Evolutionary conservation across 2,113 vertebrate species (phyloP), one percentile per base, ranked within the genome.

Genomic region (Empidonax alnorum): DNA sequence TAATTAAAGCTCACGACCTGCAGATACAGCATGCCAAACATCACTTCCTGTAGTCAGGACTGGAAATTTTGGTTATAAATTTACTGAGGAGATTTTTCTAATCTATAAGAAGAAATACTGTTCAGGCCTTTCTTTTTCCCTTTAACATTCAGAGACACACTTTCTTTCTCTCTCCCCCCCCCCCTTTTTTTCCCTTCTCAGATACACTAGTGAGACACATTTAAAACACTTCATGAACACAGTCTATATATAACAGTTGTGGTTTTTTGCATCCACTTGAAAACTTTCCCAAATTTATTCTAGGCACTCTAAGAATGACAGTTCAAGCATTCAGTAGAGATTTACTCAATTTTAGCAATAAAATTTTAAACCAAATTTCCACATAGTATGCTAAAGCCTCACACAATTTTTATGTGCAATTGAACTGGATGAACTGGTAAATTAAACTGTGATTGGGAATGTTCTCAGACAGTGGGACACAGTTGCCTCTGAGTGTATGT

Each of bases 31-130:
- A 7, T 94, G 74, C 82, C 76, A 95, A 97, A 94, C 62, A 35
- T 16, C 56, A 12, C 66, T 96, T 65, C 41, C 75, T 75, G 89
- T 65, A 93, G 77, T 87, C 69, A 76, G 66, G 53, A 46, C 53
- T 92, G 46, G 86, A 89, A 95, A 94, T 93, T 94, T 97, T 93
- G 28, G 73, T 55, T 84, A 71, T 89, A 91, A 92, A 96, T 94
- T 81, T 93, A 93, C 85, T 69, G 46, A 27, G 28, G 76, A 89
- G 71, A 49, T 82, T 91, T 84, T 85, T 93, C 71, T 90, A 89
- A 95, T 86, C 85, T 81, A 18, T 47, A 91, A 71, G 27, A 84
- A 82, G 28, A 35, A 76, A 77, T 61, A 44, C 67, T 92, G 33
- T 23, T 66, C 39, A 90, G 75, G 33, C 41, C 30, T 94, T 92